Evolutionary conservation across 23 tunicate genomes (phyloP).

Genomic region (Ascidia mentula): DNA sequence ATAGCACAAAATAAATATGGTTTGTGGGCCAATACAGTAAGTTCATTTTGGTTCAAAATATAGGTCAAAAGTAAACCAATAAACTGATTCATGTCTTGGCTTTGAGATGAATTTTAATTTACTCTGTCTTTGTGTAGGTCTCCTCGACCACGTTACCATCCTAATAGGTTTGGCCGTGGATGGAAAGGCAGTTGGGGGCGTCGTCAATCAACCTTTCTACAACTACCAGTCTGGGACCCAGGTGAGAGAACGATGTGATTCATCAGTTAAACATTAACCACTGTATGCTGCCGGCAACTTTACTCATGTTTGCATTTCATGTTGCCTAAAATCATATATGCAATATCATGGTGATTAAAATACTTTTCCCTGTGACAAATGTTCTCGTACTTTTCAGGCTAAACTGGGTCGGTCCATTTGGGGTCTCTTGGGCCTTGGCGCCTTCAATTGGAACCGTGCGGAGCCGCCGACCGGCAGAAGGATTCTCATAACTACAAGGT

Average conservation of each 20-base stretch:
- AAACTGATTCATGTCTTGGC: no score
- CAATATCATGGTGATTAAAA: not conserved
- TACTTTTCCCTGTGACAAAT: not conserved
- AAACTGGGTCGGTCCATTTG: slow-evolving; percentile 90
- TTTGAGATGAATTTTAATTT: not conserved
- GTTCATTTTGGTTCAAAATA: no score
- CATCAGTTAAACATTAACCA: not conserved
- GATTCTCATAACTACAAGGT: slow-evolving; percentile 84
- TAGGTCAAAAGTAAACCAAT: no score
- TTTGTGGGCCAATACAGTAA: no score
- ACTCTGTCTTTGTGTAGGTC: slow-evolving; percentile 19
- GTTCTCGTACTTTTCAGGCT: slow-evolving; percentile 11
- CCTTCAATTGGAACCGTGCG: slow-evolving; percentile 85
- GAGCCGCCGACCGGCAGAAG: slow-evolving; percentile 71
- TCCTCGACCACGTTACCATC: slow-evolving; percentile 94
- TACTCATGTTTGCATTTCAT: not conserved
- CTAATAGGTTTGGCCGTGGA: slow-evolving; percentile 93
- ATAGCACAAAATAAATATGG: no score
- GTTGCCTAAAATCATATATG: not conserved
- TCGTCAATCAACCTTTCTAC: slow-evolving; percentile 96
- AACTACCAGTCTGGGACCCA: slow-evolving; percentile 77
- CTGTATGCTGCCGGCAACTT: not conserved
- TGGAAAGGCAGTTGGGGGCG: slow-evolving; percentile 97
- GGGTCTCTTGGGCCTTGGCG: slow-evolving; percentile 98
- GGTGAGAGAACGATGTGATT: slow-evolving; percentile 21